phyloP scores from a whole-genome alignment of 2,797 vertebrate species.

The Geotria australis region DNA sequence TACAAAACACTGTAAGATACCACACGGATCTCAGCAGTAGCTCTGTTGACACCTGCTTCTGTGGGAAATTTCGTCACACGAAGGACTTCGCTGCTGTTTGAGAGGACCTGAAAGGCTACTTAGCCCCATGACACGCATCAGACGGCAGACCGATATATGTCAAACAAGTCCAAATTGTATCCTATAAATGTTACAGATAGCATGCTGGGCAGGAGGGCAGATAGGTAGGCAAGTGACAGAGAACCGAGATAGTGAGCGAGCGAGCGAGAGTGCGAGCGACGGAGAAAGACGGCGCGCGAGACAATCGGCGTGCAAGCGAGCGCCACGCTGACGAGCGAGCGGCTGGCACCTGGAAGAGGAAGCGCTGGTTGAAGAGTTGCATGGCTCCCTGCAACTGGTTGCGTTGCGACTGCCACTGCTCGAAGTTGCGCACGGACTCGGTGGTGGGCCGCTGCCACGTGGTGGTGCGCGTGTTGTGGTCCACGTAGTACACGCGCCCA shows the following conservation, averaged over 20 bases:
- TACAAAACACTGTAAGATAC: no score
- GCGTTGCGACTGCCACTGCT: constrained; percentile 89
- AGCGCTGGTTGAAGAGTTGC: constrained; percentile 94
- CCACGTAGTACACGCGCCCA: constrained; percentile 75
- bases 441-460: constrained; percentile 93
- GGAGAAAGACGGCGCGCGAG: background rate
- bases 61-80: no score
- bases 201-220: no score
- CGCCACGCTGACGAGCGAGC: background rate
- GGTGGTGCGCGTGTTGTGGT: constrained; percentile 87
- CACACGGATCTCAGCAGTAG: no score
- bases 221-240: no score
- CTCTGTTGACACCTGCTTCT: no score
- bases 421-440: constrained; percentile 67
- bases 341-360: constrained; percentile 58
- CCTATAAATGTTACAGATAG: no score
- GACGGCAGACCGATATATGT: no score
- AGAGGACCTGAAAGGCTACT: no score
- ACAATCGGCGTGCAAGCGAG: background rate
- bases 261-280: background rate
- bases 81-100: no score
- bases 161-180: no score
- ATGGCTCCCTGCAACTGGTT: constrained; percentile 85
- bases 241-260: background rate
- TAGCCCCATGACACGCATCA: no score